Evolutionary conservation across 2,888 invertebrate species (phyloP).

Genomic region (Terebella lapidaria): DNA sequence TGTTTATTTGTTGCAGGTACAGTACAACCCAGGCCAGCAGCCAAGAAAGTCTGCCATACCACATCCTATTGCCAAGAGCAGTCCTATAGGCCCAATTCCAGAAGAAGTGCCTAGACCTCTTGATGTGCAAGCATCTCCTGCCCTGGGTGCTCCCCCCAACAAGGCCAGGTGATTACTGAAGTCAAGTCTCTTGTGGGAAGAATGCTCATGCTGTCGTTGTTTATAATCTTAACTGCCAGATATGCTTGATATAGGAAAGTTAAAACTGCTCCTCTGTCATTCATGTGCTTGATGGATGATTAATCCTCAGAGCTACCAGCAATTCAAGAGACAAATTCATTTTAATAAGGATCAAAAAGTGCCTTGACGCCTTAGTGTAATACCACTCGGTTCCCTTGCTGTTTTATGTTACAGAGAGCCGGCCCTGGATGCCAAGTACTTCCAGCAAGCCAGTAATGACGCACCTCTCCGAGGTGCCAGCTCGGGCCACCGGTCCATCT

Average conservation of each 20-base stretch:
- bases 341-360: too few relatives aligned
- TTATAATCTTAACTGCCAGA: too few relatives aligned
- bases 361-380: too few relatives aligned
- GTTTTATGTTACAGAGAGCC: slow-evolving; percentile 36
- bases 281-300: too few relatives aligned
- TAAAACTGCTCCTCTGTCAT: too few relatives aligned
- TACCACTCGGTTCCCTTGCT: too few relatives aligned
- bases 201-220: too few relatives aligned
- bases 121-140: slow-evolving; percentile 23
- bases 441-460: slow-evolving; percentile 35
- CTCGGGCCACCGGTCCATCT: neutral
- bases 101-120: slow-evolving; percentile 27
- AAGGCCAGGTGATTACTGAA: slow-evolving; percentile 3
- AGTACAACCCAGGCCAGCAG: slow-evolving; percentile 8
- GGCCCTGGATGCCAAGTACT: slow-evolving; percentile 38
- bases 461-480: slow-evolving; percentile 1
- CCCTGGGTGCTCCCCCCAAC: neutral
- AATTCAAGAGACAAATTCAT: too few relatives aligned
- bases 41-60: slow-evolving; percentile 34
- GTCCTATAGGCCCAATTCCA: slow-evolving; percentile 28
- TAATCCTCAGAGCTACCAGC: too few relatives aligned
- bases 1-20: slow-evolving; percentile 10
- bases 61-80: slow-evolving; percentile 28
- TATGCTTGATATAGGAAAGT: neutral
- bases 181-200: too few relatives aligned